Base-by-base conservation (phyloP, 2,888 invertebrate genomes). In the Bellardia pandia region DNA sequence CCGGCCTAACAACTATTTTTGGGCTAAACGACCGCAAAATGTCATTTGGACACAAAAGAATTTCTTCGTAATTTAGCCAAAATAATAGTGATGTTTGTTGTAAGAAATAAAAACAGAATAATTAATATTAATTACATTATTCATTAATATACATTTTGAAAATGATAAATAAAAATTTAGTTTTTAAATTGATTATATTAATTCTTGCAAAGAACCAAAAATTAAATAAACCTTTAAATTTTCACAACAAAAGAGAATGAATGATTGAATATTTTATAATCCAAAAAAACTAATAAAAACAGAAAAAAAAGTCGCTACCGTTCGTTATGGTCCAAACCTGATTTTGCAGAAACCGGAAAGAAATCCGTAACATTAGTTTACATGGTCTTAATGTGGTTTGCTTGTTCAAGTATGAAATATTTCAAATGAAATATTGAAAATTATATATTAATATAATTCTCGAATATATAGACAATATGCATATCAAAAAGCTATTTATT, bases 1-100 rank as follows among this genome's bases (percentile, higher is more conserved):
- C 23, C 14, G 56, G 62, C 23, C 11, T 23, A 74, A 72, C 16
- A 58, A 75, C 79, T 79, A 79, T 79, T 85, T 79, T 79, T 75
- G 69, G 56, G 9, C 37, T 64, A 42, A 75, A 78, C 75, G 85
- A 71, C 85, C 85, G 85, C 85, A 85, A 85, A 85, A 85, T 85
- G 85, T 80, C 85, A 85, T 40, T 76, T 80, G 62, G 30, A 37
- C 53, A 64, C 16, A 64, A 62, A 69, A 62, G 37, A 77, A 81
- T 66, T 66, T 58, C 16, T 66, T 58, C 16, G 33, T 74, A 51
- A 69, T 58, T 60, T 37, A 64, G 23, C 40, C 51, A 75, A 78
- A 84, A 56, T 13, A 60, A 40, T 11, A 9, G 23, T 23, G 23
- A 23, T 23, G 23, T 14, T 0, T 53, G 16, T 53, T 71, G 23